Evolutionary conservation across 2,888 invertebrate genomes (phyloP).

Genomic region (Phorcus lineatus): DNA sequence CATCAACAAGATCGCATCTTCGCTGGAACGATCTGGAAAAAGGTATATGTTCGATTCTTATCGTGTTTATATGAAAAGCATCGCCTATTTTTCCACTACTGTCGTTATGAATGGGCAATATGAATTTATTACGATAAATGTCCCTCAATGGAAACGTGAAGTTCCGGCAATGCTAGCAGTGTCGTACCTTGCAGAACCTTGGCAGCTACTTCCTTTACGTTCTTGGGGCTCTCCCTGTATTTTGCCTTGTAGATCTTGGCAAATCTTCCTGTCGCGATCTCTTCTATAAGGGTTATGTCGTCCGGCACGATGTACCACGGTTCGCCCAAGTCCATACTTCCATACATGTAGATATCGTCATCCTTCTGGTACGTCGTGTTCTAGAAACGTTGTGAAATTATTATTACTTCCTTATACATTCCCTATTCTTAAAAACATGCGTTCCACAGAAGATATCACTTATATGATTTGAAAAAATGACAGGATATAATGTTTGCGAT

Average conservation of each 20-base stretch:
- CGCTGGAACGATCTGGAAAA: slow-evolving; percentile 34
- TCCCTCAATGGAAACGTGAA: too few relatives aligned
- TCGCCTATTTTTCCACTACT: too few relatives aligned
- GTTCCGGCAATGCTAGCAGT: too few relatives aligned
- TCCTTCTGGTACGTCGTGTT: slow-evolving; percentile 32
- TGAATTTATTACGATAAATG: too few relatives aligned
- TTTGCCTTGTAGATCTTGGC: slow-evolving; percentile 50
- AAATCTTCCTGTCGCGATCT: slow-evolving; percentile 48
- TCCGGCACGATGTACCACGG: slow-evolving; percentile 41
- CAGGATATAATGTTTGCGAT: too few relatives aligned
- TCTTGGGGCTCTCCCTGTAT: not conserved
- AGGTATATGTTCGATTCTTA: too few relatives aligned
- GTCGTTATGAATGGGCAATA: too few relatives aligned
- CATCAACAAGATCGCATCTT: slow-evolving; percentile 46
- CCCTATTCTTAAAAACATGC: too few relatives aligned
- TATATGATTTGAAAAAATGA: too few relatives aligned
- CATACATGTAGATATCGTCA: slow-evolving; percentile 48
- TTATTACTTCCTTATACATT: too few relatives aligned
- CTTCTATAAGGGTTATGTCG: slow-evolving; percentile 39
- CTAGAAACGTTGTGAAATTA: slow-evolving; percentile 16
- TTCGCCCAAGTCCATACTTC: slow-evolving; percentile 34
- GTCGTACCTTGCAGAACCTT: slow-evolving; percentile 52
- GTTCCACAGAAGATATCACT: too few relatives aligned
- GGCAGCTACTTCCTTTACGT: slow-evolving; percentile 39
- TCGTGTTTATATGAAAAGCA: too few relatives aligned